Base-by-base conservation (phyloP, 2,888 invertebrate species). In the Tortrix viridana region DNA sequence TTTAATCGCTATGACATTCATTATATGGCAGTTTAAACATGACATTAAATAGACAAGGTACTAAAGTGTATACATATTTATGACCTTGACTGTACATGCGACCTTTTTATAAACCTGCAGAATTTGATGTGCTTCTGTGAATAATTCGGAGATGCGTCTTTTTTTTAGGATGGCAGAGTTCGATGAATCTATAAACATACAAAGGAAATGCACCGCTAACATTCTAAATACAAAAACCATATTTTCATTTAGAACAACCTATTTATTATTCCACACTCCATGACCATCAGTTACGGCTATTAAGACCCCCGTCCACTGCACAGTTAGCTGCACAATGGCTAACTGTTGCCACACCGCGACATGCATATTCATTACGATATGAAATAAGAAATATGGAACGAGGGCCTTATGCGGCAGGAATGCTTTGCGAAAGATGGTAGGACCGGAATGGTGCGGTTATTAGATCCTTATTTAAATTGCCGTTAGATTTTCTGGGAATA, bases 311-410 rank as follows among this genome's bases (percentile, higher is more conserved):
- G 41, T 57, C 46, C 20, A 22, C 41, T 18, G 52, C 37, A 19
- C 60, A 41, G 48, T 38, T 57, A 62, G 19, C 57, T 23, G 62
- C 53, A 63, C 63, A 53, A 53, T 53, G 32, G n/a, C 32, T 63
- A 58, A 58, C 63, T 53, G 63, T 63, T 53, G 47, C 41, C 20
- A 44, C 43, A 62, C 44, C 32, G 37, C 44, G 23, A 9, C 22
- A 53, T 63, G 57, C 52, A 56, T 62, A 62, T 53, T 46, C 63
- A 58, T 52, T 46, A 41, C 50, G n/a, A 44, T 60, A 47, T 48
- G 49, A 49, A 61, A 22, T 50, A 22, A 16, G 61, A 26, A 49
- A 52, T 50, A 38, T 47, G 46, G 62, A 52, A 46, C 52, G n/a
- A 20, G 52, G 7, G 18, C 48, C 47, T 20, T 56, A 62, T 9